These are phyloP conservation scores for Drosophila grimshawi DNA, from an alignment of 1,140 invertebrate genomes.

Conservation along the genomic window DNA sequence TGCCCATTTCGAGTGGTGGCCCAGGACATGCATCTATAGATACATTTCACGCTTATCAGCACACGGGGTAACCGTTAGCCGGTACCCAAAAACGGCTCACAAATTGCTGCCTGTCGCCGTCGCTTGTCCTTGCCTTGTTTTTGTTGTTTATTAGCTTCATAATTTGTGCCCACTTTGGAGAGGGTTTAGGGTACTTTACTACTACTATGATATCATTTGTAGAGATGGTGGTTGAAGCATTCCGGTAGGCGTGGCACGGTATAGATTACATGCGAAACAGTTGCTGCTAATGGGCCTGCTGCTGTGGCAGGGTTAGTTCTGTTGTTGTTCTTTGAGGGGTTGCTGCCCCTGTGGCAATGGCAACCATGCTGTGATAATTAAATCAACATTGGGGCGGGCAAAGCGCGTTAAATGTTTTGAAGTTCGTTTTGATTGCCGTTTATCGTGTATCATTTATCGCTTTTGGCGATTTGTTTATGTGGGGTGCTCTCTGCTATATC, in stretches of 20 bases:
- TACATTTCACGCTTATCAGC: slow-evolving; percentile 76
- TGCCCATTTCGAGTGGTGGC: slow-evolving; percentile 42
- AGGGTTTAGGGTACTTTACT: not conserved
- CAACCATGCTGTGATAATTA: slow-evolving; percentile 80
- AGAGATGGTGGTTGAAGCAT: slow-evolving; percentile 31
- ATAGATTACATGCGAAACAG: slow-evolving; percentile 75
- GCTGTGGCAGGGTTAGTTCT: slow-evolving; percentile 3
- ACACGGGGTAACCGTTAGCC: slow-evolving; percentile 3
- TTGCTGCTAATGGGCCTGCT: slow-evolving; percentile 63
- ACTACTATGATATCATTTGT: slow-evolving; percentile 16
- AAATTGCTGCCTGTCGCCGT: slow-evolving; percentile 50
- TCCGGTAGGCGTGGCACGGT: slow-evolving; percentile 69
- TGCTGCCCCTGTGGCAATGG: slow-evolving; percentile 26
- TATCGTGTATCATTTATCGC: slow-evolving; percentile 53
- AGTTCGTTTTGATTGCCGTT: slow-evolving; percentile 67
- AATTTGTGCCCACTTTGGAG: slow-evolving; percentile 69
- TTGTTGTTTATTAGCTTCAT: slow-evolving; percentile 77
- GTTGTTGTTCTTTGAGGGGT: not conserved
- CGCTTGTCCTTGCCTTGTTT: slow-evolving; percentile 56
- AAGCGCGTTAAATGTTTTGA: slow-evolving; percentile 63
- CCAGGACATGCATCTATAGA: slow-evolving; percentile 35
- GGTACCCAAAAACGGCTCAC: slow-evolving; percentile 30
- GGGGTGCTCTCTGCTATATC: not conserved
- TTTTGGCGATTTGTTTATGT: slow-evolving; percentile 38
- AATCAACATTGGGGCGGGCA: slow-evolving; percentile 69